Percentiles rank a stretch among this genome's conserved stretches.
Evolutionary conservation across 2,797 vertebrate genomes (phyloP).

Genomic region (Anguilla anguilla): DNA sequence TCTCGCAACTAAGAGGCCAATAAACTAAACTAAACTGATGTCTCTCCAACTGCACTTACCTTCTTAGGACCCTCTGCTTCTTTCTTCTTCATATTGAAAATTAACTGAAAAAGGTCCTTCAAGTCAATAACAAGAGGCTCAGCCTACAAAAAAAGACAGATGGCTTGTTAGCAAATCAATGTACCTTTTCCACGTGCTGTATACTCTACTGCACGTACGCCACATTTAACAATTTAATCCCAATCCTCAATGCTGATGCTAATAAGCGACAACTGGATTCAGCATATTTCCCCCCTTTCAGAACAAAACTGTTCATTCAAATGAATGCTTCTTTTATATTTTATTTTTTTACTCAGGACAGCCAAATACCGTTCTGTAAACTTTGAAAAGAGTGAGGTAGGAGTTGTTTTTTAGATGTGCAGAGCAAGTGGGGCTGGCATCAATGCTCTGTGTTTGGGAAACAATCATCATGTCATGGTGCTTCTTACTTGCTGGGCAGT

Average conservation of each 20-base stretch:
- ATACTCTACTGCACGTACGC: not conserved
- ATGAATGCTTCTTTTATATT: not conserved
- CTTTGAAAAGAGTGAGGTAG: not conserved
- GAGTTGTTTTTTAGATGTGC: not conserved
- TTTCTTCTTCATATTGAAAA: slow-evolving; percentile 91
- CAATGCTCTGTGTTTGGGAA: not conserved
- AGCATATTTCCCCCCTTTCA: not conserved
- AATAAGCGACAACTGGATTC: not conserved
- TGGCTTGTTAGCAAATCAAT: not conserved
- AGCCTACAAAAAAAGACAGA: slow-evolving; percentile 70
- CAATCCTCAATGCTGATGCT: not conserved
- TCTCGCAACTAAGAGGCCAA: not conserved
- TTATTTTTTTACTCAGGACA: not conserved
- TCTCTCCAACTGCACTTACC: slow-evolving; percentile 53
- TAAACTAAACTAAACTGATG: not conserved
- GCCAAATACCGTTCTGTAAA: not conserved
- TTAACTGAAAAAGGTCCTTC: slow-evolving; percentile 95
- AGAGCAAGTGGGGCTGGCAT: not conserved
- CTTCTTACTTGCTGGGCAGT: slow-evolving; percentile 88
- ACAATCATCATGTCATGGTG: not conserved
- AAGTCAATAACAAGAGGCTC: slow-evolving; percentile 92
- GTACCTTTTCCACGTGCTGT: not conserved
- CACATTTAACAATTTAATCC: not conserved
- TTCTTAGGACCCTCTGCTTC: slow-evolving; percentile 79
- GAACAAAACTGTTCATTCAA: not conserved